Evolutionary conservation across 2,888 invertebrate genomes (phyloP).

Genomic region (Podabrus alpinus): DNA sequence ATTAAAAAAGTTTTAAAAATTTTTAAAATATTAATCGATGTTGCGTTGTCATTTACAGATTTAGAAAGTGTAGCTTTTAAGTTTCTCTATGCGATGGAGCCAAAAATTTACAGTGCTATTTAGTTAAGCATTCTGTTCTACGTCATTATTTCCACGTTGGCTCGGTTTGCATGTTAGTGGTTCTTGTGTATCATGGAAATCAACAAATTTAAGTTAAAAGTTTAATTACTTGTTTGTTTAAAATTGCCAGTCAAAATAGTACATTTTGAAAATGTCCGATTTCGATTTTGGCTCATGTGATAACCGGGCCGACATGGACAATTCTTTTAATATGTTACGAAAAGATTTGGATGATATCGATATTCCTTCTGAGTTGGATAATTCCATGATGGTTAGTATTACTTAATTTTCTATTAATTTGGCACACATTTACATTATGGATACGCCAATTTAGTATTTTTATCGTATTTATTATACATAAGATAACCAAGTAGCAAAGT

Average conservation of each 20-base stretch:
- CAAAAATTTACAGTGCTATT: neutral
- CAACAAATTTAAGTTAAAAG: neutral
- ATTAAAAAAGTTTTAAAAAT: neutral
- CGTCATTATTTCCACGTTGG: constrained; percentile 72
- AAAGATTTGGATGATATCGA: neutral
- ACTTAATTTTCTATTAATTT: neutral
- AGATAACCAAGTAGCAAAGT: neutral
- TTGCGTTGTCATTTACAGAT: neutral
- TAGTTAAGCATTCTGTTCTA: constrained; percentile 50
- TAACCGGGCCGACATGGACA: neutral
- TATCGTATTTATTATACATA: neutral
- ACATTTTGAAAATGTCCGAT: neutral
- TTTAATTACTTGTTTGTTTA: neutral
- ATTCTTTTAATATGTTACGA: neutral
- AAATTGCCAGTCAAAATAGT: neutral
- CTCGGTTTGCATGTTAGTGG: constrained; percentile 44
- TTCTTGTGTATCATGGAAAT: neutral
- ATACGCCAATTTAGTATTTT: neutral
- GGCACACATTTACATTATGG: neutral
- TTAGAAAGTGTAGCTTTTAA: neutral
- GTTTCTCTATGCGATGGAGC: neutral
- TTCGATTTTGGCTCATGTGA: neutral
- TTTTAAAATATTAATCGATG: neutral
- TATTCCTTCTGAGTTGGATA: neutral
- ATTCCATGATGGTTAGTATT: neutral